Percentiles rank a stretch among this genome's conserved stretches.
These are phyloP conservation scores for Drosophila repleta DNA, from an alignment of 1,140 invertebrate species.

Conservation along the genomic window DNA sequence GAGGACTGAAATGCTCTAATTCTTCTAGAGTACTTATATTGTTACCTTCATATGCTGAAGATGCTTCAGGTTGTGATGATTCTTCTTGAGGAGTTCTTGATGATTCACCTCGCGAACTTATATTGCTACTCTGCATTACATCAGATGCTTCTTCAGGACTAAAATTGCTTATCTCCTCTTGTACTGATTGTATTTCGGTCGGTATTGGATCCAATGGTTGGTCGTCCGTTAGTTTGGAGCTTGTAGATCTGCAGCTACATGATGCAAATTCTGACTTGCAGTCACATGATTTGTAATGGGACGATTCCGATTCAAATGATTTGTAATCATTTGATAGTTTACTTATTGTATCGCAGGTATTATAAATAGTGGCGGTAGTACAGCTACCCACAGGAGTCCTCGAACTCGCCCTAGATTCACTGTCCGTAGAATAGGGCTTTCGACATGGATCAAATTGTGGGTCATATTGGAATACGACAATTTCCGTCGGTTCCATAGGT, in stretches of 20 bases:
- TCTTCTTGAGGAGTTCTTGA: background rate
- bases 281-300: background rate
- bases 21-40: too few relatives aligned
- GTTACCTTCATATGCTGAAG: too few relatives aligned
- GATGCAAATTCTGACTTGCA: background rate
- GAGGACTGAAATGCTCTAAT: too few relatives aligned
- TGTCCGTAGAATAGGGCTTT: background rate
- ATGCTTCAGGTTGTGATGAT: too few relatives aligned
- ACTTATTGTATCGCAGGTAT: background rate
- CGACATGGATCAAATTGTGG: constrained; percentile 43
- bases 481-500: constrained; percentile 20
- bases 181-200: too few relatives aligned
- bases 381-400: background rate
- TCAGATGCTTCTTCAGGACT: too few relatives aligned
- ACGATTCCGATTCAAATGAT: background rate
- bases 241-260: background rate
- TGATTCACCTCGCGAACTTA: background rate
- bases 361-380: background rate
- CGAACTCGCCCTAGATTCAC: background rate
- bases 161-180: too few relatives aligned
- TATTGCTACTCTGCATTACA: too few relatives aligned
- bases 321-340: too few relatives aligned
- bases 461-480: constrained; percentile 50
- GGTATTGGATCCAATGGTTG: too few relatives aligned
- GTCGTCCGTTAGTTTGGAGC: too few relatives aligned